Evolutionary conservation across 2,797 vertebrate species (phyloP), one percentile per base, ranked within the genome.

Genomic region (Spondyliosoma cantharus): DNA sequence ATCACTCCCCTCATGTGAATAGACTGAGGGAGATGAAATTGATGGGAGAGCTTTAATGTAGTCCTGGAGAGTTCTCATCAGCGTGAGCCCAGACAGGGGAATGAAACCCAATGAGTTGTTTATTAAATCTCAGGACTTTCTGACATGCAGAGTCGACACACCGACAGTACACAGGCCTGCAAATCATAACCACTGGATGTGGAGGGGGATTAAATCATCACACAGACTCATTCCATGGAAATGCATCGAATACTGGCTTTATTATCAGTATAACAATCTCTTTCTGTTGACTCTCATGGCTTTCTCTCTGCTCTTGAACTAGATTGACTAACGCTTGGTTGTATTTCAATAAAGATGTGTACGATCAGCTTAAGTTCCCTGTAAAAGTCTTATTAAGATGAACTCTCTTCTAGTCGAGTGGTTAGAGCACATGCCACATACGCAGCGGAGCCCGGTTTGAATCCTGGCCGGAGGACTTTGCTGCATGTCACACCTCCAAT

Each of bases 41-140:
- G 81, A 90, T 84, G 59, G 81, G 76, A 68, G 78, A 88, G 85
- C 82, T 84, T 84, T 87, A 88, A 91, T 90, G 83, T 80, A 89
- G 86, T 90, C 78, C 74, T 89, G 75, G 85, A 90, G 89, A 80
- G 74, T 89, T 91, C 88, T 90, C 87, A 91, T 93, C 91, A 90
- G 85, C 74, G 78, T 78, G 76, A 87, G 67, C 74, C 80, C 62
- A 83, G 87, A 84, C 85, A 74, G 82, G 77, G 72, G 85, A 86
- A 89, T 89, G 74, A 90, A 92, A 90, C 72, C 63, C 90, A 90
- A 82, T 90, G 85, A 90, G 84, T 64, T 91, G 87, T 90, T 92
- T 91, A 92, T 92, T 93, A 87, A 92, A 92, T 90, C 76, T 86
- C 61, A 76, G 78, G 80, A 85, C 74, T 90, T 83, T 74, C 66